Base-by-base conservation (phyloP, 1,140 invertebrate genomes). In the Episyrphus balteatus region DNA sequence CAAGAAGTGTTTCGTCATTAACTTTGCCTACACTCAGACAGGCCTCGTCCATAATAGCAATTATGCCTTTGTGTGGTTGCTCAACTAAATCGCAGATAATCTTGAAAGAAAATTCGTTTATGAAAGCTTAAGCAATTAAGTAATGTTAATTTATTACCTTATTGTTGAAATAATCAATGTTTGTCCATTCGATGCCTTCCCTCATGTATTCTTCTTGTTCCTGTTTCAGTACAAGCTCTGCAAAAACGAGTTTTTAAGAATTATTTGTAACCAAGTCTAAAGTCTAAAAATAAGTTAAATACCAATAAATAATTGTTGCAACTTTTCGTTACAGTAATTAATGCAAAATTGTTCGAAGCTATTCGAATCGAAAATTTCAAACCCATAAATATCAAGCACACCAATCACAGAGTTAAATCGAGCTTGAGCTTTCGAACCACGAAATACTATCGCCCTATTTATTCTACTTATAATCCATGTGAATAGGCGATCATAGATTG, bases 321-420 rank as follows among this genome's bases (percentile, higher is more conserved):
- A 73, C 69, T 97, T 96, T 72, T 97, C 92, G 68, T 96, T 97
- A 57, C 92, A 96, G 71, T 96, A 96, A 68, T 96, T 96, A 57
- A 97, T 97, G 64, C 92, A 95, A 65, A 81, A 81, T 62, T 96
- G 92, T 69, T 96, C 92, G 72, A 96, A 95, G 59, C 87, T 92
- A 68, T 97, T 96, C 8, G 79, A 78, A 47, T 96, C 89, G 70
- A 97, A 95, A 51, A 97, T 93, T 75, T 98, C 93, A 73, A 98
- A 97, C 13, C 94, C 94, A 66, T 97, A 97, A 61, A 97, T 98
- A 61, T 98, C 93, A 19, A 98, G 72, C 3, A 98, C 92, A 15
- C 93, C 92, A 55, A 98, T 97, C 1, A 96, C 79, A 1, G 87
- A 90, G 62, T 84, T 83, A 19, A 57, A 66, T 19, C 61, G 52